Evolutionary conservation across 2,797 vertebrate genomes (phyloP).

Genomic region (Rhinoraja longicauda): DNA sequence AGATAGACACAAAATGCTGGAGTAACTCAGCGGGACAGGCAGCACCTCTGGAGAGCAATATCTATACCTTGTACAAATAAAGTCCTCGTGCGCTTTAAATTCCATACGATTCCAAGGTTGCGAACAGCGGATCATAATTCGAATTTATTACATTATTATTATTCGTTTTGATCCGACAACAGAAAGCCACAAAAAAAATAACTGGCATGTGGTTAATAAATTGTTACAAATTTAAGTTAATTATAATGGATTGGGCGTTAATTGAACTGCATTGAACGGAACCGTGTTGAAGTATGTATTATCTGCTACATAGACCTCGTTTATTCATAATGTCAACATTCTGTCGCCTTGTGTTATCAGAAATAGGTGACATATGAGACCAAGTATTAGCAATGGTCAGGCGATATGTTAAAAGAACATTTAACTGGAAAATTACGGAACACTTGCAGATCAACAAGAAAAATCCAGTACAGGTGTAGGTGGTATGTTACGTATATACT

Average conservation of each 20-base stretch:
- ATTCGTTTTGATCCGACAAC: not conserved
- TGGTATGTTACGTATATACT: not conserved
- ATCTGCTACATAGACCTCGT: not conserved
- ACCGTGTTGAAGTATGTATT: not conserved
- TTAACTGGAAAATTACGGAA: not conserved
- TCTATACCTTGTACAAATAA: not conserved
- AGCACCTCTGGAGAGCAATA: not conserved
- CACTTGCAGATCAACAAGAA: not conserved
- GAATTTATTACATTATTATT: not conserved
- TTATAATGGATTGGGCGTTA: not conserved
- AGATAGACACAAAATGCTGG: too few species aligned
- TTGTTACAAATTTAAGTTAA: not conserved
- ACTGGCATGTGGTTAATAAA: not conserved
- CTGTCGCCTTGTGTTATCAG: too few species aligned
- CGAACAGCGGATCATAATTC: too few species aligned
- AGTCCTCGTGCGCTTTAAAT: not conserved
- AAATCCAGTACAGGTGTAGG: not conserved
- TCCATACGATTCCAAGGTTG: not conserved
- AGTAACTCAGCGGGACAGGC: too few species aligned
- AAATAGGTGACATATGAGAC: not conserved
- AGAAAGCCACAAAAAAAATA: not conserved
- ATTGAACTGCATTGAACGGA: not conserved
- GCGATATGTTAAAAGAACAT: not conserved
- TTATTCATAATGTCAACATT: not conserved
- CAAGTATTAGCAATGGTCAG: not conserved